These are phyloP conservation scores for Odontesthes bonariensis DNA, from an alignment of 2,113 vertebrate genomes.

Conservation along the genomic window DNA sequence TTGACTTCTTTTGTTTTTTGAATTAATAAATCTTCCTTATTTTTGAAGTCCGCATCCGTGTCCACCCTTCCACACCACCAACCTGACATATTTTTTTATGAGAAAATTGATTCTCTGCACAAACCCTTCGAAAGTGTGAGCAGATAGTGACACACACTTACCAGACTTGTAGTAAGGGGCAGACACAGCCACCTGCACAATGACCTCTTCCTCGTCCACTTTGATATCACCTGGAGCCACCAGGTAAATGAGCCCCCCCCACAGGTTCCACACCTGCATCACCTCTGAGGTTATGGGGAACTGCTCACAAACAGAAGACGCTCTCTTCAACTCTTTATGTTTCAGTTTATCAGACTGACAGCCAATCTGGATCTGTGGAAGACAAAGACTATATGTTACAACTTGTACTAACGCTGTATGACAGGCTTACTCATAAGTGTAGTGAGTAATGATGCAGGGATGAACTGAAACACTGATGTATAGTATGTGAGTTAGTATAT, in stretches of 20 bases:
- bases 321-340: conserved; percentile 57
- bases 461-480: too few relatives aligned
- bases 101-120: too few relatives aligned
- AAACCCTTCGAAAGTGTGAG: too few relatives aligned
- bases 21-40: too few relatives aligned
- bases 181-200: conserved; percentile 71
- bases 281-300: conserved; percentile 66
- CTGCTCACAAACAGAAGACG: conserved; percentile 63
- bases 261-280: conserved; percentile 74
- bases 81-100: too few relatives aligned
- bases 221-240: conserved; percentile 72
- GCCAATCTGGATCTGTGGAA: conserved; percentile 80
- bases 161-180: conserved; percentile 83
- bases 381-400: not conserved
- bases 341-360: conserved; percentile 81
- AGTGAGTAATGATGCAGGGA: not conserved
- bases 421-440: too few relatives aligned
- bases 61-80: too few relatives aligned
- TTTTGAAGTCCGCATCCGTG: too few relatives aligned
- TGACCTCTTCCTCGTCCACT: conserved; percentile 53
- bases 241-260: conserved; percentile 52
- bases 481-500: too few relatives aligned
- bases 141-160: conserved; percentile 40
- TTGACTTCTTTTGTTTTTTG: too few relatives aligned
- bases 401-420: too few relatives aligned